A percentile compares a stretch with the other conserved stretches of the same genome.
Conservation (phyloP, 2,113 vertebrate species). For the Microtus montanus region DNA sequence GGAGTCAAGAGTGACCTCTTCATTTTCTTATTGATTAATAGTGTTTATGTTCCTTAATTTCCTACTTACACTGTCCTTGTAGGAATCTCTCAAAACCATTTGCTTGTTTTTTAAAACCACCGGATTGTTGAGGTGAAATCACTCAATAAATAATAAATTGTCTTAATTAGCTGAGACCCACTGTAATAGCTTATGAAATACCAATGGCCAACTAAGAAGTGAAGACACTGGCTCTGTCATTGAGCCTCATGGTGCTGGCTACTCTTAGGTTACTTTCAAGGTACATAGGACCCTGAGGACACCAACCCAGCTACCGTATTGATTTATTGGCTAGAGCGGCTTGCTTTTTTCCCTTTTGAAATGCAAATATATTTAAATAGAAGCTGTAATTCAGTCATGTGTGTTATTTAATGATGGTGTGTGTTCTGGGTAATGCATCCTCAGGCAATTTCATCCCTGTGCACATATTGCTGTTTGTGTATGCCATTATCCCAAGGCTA, state of each 20-base stretch:
- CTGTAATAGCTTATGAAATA: background rate
- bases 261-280: background rate
- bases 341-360: slow-evolving; percentile 11
- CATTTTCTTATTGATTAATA: background rate
- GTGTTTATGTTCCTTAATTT: background rate
- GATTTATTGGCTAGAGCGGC: background rate
- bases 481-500: background rate
- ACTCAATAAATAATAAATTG: background rate
- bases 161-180: background rate
- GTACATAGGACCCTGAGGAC: background rate
- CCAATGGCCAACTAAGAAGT: background rate
- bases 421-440: background rate
- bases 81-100: slow-evolving; percentile 2
- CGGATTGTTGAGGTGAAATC: background rate
- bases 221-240: rapidly evolving
- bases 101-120: slow-evolving; percentile 33
- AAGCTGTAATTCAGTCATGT: background rate
- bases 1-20: background rate
- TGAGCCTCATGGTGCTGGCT: background rate
- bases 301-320: background rate
- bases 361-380: slow-evolving; percentile 15
- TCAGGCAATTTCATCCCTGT: background rate
- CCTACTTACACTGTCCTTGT: background rate
- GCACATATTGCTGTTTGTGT: background rate
- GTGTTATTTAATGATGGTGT: background rate